These are phyloP conservation scores for Alfaro cultratus DNA, from an alignment of 2,797 vertebrate genomes.

Conservation along the genomic window DNA sequence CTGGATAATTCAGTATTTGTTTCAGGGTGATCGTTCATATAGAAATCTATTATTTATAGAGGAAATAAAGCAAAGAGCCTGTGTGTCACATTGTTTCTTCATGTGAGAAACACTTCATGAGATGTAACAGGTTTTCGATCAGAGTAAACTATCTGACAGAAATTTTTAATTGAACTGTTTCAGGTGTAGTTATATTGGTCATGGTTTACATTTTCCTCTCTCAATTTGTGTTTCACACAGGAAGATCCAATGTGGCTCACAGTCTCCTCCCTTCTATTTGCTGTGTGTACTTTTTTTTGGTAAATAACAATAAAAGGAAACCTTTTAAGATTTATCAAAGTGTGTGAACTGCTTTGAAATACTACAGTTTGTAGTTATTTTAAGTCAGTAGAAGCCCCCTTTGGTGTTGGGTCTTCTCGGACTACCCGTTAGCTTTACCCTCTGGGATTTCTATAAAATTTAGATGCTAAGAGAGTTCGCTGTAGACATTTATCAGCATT, in stretches of 20 bases:
- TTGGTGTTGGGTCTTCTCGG: not conserved
- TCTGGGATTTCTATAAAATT: not conserved
- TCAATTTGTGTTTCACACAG: not conserved
- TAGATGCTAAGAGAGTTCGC: not conserved
- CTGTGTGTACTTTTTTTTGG: not conserved
- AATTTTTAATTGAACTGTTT: not conserved
- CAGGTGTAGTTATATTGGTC: not conserved
- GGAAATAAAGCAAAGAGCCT: not conserved
- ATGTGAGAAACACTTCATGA: not conserved
- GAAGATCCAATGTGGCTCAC: not conserved
- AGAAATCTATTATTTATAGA: not conserved
- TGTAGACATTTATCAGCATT: not conserved
- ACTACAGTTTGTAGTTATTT: not conserved
- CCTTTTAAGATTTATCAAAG: slow-evolving; percentile 1
- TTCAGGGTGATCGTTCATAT: not conserved
- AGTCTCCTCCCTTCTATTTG: not conserved
- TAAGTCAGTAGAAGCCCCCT: not conserved
- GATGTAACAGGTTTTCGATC: not conserved
- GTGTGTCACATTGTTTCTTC: not conserved
- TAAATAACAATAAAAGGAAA: slow-evolving; percentile 3
- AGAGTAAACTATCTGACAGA: not conserved
- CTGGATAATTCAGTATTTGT: not conserved
- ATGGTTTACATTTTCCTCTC: not conserved
- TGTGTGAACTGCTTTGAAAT: not conserved
- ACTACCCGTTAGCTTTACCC: not conserved